Base-by-base conservation (phyloP, 2,888 invertebrate species). In the Lissocephala sabroskyi region DNA sequence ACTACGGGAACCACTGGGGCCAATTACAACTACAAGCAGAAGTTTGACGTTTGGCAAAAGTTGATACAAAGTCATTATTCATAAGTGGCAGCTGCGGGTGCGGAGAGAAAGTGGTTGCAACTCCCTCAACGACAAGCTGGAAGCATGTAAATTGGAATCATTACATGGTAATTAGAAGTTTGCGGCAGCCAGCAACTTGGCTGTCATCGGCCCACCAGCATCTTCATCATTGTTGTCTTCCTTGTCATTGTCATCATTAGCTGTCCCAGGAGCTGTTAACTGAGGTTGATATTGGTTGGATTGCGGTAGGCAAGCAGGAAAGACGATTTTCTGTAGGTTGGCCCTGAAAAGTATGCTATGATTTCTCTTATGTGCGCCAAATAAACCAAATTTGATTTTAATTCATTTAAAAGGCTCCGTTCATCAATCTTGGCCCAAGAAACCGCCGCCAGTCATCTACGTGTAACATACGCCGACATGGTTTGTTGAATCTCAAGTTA, bases 401-500 rank as follows among this genome's bases (percentile, higher is more conserved):
- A 71, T 71, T 75, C 75, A 75, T 75, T 78, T 77, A 77, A 62
- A 70, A 74, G 52, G 49, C 56, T 45, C 45, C 53, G 46, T 71
- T 62, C 71, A 71, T 78, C 71, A 71, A 71, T 71, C 71, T 77
- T 75, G 42, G 18, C 9, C 36, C 9, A 6, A 36, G 14, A 36
- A n/a, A n/a, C n/a, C 41, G 18, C 57, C 43, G 16, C 11, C 36
- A 42, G 48, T 26, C 30, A 49, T 41, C 7, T 37, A 19, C 45
- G 42, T 39, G 59, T 68, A 57, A 74, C 55, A 70, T 74, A 64
- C 71, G 74, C 58, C 59, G 79, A 57, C 52, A 74, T 60, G 79
- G 74, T 76, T 74, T 59, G 79, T 76, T 78, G 77, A 78, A 76
- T 76, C 68, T 76, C n/a, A 66, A 61, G 79, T 74, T 74, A 76